These are phyloP conservation scores for Clunio marinus DNA, from an alignment of 2,888 invertebrate genomes.

Conservation along the genomic window DNA sequence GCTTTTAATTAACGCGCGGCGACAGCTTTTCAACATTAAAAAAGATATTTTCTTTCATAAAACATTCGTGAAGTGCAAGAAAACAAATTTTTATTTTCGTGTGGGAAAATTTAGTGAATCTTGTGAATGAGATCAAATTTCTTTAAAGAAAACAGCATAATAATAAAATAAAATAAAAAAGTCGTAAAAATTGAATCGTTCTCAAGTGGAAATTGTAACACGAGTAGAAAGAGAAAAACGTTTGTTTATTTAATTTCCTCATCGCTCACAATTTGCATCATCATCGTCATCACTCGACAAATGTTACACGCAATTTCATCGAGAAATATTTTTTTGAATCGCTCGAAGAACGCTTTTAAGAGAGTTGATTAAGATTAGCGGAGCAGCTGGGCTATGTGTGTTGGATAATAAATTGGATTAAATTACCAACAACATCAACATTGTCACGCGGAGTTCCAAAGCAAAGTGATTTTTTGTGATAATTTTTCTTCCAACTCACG, in stretches of 20 bases:
- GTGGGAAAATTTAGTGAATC: slow-evolving; percentile 28
- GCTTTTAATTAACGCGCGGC: neutral
- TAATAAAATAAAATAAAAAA: slow-evolving; percentile 13
- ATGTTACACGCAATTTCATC: slow-evolving; percentile 17
- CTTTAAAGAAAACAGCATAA: neutral
- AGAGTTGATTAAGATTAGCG: neutral
- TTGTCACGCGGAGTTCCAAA: neutral
- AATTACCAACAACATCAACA: neutral
- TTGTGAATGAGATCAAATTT: slow-evolving; percentile 34
- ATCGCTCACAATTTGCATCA: slow-evolving; percentile 30
- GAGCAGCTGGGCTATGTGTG: slow-evolving; percentile 16
- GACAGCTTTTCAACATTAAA: neutral
- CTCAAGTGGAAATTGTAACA: slow-evolving; percentile 18
- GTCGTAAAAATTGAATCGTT: neutral
- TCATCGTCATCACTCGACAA: slow-evolving; percentile 8
- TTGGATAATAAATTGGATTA: slow-evolving; percentile 25
- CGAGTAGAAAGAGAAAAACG: slow-evolving; percentile 19
- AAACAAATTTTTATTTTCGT: too few species aligned
- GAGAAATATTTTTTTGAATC: too few species aligned
- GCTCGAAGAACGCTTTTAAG: too few species aligned
- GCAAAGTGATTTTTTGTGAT: neutral
- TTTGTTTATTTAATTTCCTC: slow-evolving; percentile 37
- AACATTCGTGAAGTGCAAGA: too few species aligned
- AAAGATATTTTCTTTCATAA: too few species aligned
- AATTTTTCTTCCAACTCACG: neutral